Evolutionary conservation across 2,797 vertebrate species (phyloP).

Genomic region (Sphaeramia orbicularis): DNA sequence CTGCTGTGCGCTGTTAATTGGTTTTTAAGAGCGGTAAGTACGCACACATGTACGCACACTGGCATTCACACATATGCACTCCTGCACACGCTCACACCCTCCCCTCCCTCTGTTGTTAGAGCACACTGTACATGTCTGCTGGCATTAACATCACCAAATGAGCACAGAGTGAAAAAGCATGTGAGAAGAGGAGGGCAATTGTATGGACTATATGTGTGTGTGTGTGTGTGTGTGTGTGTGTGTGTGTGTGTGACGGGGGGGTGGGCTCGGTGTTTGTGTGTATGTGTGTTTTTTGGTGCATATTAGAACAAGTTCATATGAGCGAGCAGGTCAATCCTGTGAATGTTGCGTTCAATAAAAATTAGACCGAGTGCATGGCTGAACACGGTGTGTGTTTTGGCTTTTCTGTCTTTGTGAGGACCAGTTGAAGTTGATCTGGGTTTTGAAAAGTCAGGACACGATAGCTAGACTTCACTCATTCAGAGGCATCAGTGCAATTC

Average conservation of each 20-base stretch:
- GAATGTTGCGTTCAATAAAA: slow-evolving; percentile 59
- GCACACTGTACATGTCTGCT: slow-evolving; percentile 77
- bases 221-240: slow-evolving; percentile 6
- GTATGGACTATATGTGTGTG: not conserved
- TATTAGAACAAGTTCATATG: slow-evolving; percentile 41
- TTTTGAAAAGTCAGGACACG: not conserved
- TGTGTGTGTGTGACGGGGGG: slow-evolving; percentile 17
- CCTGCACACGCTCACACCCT: slow-evolving; percentile 10
- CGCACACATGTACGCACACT: slow-evolving; percentile 51
- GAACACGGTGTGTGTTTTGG: slow-evolving; percentile 16
- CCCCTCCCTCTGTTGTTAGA: slow-evolving; percentile 55
- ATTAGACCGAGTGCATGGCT: slow-evolving; percentile 49
- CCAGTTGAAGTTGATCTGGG: not conserved
- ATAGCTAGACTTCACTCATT: too few relatives aligned
- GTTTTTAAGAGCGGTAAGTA: slow-evolving; percentile 80
- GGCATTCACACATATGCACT: slow-evolving; percentile 18
- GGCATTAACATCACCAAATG: slow-evolving; percentile 79
- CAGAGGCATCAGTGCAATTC: too few relatives aligned
- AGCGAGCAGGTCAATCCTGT: slow-evolving; percentile 66
- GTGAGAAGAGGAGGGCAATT: slow-evolving; percentile 49
- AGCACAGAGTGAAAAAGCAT: slow-evolving; percentile 71
- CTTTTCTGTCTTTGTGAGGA: slow-evolving; percentile 8
- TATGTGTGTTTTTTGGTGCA: slow-evolving; percentile 45
- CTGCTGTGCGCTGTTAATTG: slow-evolving; percentile 79
- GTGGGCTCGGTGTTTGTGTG: slow-evolving; percentile 22